Evolutionary conservation across 2,113 vertebrate genomes (phyloP), one percentile per base, ranked within the genome.

Genomic region (Channa maculata): DNA sequence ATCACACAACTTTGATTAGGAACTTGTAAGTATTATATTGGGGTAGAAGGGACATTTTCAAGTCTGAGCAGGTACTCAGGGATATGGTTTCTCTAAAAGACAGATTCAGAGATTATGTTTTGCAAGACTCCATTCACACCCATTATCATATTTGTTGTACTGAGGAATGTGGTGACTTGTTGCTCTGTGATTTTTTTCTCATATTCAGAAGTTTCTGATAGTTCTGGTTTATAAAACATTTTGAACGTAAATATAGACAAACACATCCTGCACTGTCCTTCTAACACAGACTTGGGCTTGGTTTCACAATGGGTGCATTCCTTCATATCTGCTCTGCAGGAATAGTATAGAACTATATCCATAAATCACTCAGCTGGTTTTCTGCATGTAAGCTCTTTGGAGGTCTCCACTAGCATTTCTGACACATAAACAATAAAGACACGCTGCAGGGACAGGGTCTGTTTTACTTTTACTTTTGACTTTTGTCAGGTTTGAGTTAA

Each of bases 131-230:
- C 34, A 34, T 52, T 53, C 66, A 83, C 86, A 64, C 59, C 48
- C 73, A 64, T 59, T 10, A 55, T 6, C 65, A 63, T 77, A 50
- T 65, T 72, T 45, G 49, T 63, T 83, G 68, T 79, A 59, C 15
- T 79, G 68, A 77, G 64, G 60, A 77, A 77, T 79, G 80, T 75
- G 62, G 59, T 51, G 8, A 74, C 3, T 63, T 71, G 55, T 55
- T 54, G 79, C 62, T 82, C 71, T 65, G 50, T 74, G 39, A 15
- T 83, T 80, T 77, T 65, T 12, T 9, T 79, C 65, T 46, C 63
- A 45, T 82, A 98, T 96, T 82, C 92, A 95, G 54, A 97, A 96
- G 80, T 96, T 96, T 3, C 52, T 97, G 87, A 98, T 98, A 92
- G 82, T n/a, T 68, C 51, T 61, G 44, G 1, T 71, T 57, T 24